Evolutionary conservation across 2,888 invertebrate species (phyloP).

Genomic region (Hyposoter dolosus): DNA sequence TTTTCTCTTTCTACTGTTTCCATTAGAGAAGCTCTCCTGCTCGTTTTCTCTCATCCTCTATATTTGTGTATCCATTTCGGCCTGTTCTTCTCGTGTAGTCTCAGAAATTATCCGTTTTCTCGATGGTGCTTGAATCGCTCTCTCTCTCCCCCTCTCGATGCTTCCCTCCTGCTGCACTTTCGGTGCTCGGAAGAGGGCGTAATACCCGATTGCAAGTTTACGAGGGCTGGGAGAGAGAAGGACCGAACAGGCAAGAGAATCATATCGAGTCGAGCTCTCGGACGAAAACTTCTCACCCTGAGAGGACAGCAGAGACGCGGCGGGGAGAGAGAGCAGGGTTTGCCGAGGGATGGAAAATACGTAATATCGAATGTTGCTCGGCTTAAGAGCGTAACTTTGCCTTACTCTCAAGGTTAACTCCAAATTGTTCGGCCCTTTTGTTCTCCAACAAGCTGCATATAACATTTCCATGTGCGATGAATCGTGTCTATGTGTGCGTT

Average conservation of each 20-base stretch:
- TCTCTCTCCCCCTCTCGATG: background rate
- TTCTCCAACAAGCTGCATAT: background rate
- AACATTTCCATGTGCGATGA: background rate
- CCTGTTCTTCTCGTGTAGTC: constrained; percentile 33
- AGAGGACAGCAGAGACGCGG: background rate
- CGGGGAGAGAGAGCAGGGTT: background rate
- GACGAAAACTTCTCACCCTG: constrained; percentile 51
- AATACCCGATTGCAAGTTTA: constrained; percentile 62
- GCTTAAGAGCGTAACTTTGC: constrained; percentile 19
- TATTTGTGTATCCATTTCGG: constrained; percentile 32
- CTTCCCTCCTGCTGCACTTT: constrained; percentile 14
- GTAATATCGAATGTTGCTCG: constrained; percentile 26
- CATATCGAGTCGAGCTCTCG: constrained; percentile 65
- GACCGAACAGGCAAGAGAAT: constrained; percentile 30
- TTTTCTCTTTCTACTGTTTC: constrained; percentile 3
- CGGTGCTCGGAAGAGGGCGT: constrained; percentile 18
- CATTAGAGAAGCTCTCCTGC: background rate
- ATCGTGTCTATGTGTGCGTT: constrained; percentile 2
- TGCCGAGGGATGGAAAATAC: constrained; percentile 54
- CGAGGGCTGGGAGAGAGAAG: constrained; percentile 33
- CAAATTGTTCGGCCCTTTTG: constrained; percentile 1
- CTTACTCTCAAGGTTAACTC: background rate
- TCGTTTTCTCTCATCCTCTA: constrained; percentile 9
- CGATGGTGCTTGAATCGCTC: constrained; percentile 33
- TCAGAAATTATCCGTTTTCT: constrained; percentile 50